Evolutionary conservation across 2,888 invertebrate genomes (phyloP).

Genomic region (Drosophila kuntzei): DNA sequence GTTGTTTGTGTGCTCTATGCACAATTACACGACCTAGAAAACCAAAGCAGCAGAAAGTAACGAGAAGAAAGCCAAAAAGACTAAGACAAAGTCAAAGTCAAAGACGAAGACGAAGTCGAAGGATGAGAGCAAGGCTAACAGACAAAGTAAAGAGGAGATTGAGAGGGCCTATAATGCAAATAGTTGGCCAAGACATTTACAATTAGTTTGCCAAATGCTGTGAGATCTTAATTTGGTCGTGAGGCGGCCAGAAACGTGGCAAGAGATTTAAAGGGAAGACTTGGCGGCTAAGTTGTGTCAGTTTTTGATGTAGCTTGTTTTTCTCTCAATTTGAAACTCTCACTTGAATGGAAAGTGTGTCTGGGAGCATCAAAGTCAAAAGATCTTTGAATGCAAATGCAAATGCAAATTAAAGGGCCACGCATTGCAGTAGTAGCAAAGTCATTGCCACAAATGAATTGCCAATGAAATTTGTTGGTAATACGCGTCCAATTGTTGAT

Average conservation of each 20-base stretch:
- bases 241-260: slow-evolving; percentile 23
- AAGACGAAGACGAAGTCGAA: slow-evolving; percentile 12
- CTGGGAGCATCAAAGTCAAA: slow-evolving; percentile 61
- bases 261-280: background rate
- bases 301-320: slow-evolving; percentile 76
- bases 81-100: slow-evolving; percentile 20
- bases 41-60: slow-evolving; percentile 80
- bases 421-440: slow-evolving; percentile 45
- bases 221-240: slow-evolving; percentile 78
- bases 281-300: slow-evolving; percentile 40
- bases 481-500: slow-evolving; percentile 11
- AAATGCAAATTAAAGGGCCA: slow-evolving; percentile 33
- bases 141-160: background rate
- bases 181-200: slow-evolving; percentile 73
- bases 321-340: slow-evolving; percentile 44
- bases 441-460: slow-evolving; percentile 74
- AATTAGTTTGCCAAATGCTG: slow-evolving; percentile 77
- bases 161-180: slow-evolving; percentile 60
- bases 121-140: slow-evolving; percentile 39
- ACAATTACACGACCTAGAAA: slow-evolving; percentile 82
- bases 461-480: slow-evolving; percentile 15
- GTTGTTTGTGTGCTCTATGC: slow-evolving; percentile 54
- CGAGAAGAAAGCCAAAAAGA: slow-evolving; percentile 48
- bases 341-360: slow-evolving; percentile 73
- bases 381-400: slow-evolving; percentile 14